A percentile compares a stretch with the other conserved stretches of the same genome.
Conservation (phyloP, 2,113 vertebrate species). For the human (Homo sapiens) region DNA sequence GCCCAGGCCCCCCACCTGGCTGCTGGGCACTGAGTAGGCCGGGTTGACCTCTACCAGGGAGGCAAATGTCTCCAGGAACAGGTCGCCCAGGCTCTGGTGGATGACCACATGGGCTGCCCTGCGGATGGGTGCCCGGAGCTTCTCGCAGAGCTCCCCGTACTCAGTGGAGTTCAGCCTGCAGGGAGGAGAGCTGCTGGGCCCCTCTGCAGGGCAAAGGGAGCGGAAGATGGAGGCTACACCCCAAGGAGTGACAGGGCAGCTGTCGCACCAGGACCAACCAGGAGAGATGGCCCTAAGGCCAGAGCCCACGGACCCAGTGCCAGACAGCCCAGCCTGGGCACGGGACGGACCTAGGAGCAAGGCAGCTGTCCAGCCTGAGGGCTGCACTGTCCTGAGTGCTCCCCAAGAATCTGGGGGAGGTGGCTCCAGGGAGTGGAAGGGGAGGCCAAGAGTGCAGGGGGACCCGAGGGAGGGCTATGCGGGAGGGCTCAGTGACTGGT, state of each 20-base stretch:
- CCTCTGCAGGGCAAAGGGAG: background rate
- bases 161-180: slow-evolving; percentile 93
- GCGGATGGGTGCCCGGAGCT: slow-evolving; percentile 91
- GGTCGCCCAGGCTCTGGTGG: slow-evolving; percentile 93
- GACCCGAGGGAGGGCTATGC: background rate
- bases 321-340: no score
- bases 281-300: background rate
- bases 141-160: slow-evolving; percentile 92
- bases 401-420: background rate
- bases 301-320: background rate
- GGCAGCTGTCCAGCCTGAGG: background rate
- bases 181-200: background rate
- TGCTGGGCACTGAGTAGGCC: slow-evolving; percentile 86
- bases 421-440: background rate
- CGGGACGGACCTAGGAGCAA: background rate
- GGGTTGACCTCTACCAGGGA: slow-evolving; percentile 92
- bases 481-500: background rate
- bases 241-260: background rate
- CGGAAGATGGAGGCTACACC: background rate
- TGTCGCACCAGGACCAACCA: background rate
- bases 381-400: background rate
- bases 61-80: slow-evolving; percentile 95
- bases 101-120: slow-evolving; percentile 94
- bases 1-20: slow-evolving; percentile 86
- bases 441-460: background rate